A percentile compares a stretch with the other conserved stretches of the same genome.
Evolutionary conservation across 2,888 invertebrate species (phyloP).

Genomic region (Lathronympha strigana): DNA sequence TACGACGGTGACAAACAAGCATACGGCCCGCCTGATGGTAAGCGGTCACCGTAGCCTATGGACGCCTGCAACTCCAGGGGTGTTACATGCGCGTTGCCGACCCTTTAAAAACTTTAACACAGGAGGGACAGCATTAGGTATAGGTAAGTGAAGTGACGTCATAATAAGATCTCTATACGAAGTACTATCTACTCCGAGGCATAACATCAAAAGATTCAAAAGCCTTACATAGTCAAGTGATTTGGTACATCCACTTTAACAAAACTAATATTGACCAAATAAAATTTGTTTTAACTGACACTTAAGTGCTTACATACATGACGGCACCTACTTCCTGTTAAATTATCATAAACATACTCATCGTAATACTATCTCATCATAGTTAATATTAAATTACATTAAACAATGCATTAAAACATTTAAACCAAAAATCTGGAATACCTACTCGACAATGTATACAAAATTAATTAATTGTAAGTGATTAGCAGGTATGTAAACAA

Average conservation of each 20-base stretch:
- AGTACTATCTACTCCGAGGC: no score
- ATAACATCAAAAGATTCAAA: no score
- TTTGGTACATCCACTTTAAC: neutral
- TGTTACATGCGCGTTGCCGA: no score
- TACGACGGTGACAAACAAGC: no score
- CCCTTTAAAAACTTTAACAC: no score
- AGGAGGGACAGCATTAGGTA: no score
- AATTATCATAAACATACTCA: constrained; percentile 1
- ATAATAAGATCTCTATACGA: no score
- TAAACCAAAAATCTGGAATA: neutral
- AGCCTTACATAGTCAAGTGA: neutral
- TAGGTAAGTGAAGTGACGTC: no score
- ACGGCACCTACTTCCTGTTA: constrained; percentile 9
- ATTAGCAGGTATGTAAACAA: constrained; percentile 22
- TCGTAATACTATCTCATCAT: constrained; percentile 7
- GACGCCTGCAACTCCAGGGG: no score
- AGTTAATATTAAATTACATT: constrained; percentile 8
- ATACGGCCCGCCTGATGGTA: no score
- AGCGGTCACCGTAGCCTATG: no score
- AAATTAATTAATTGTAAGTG: constrained; percentile 22
- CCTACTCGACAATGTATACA: constrained; percentile 11
- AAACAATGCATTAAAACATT: neutral
- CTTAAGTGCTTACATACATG: neutral
- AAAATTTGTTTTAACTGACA: constrained; percentile 23
- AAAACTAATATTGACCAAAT: neutral